Percentiles rank a stretch among this genome's conserved stretches.
These are phyloP conservation scores for Psittacula echo DNA, from an alignment of 2,797 vertebrate genomes.

Conservation along the genomic window DNA sequence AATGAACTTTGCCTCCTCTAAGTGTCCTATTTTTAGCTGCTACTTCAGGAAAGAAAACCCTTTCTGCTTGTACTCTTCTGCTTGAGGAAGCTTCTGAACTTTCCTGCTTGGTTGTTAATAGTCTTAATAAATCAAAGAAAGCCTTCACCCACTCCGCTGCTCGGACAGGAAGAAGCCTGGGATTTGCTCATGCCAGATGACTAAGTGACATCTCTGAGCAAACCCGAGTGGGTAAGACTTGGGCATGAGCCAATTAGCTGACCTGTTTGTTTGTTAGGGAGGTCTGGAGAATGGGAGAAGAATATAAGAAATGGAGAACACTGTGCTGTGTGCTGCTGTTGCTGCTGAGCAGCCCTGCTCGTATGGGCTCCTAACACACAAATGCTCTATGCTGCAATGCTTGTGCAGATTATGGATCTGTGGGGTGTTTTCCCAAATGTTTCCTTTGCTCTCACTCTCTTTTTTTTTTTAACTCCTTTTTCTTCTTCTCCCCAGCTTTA, in stretches of 20 bases:
- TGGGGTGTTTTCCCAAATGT: constrained; percentile 23
- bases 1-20: constrained; percentile 57
- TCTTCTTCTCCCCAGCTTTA: constrained; percentile 60
- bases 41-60: constrained; percentile 29
- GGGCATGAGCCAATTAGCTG: constrained; percentile 22
- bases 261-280: constrained; percentile 50
- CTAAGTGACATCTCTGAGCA: constrained; percentile 59
- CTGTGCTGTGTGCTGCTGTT: constrained; percentile 23
- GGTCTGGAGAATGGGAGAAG: constrained; percentile 14
- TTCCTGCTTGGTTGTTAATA: constrained; percentile 49
- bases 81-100: constrained; percentile 61
- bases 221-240: constrained; percentile 46
- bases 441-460: neutral
- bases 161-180: constrained; percentile 50
- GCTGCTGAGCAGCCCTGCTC: neutral
- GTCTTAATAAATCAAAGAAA: constrained; percentile 60
- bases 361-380: neutral
- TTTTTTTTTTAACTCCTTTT: neutral
- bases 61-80: neutral
- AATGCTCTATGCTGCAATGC: neutral
- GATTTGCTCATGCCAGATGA: constrained; percentile 53
- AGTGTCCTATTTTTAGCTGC: constrained; percentile 59
- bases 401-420: neutral
- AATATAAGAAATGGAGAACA: neutral
- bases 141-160: constrained; percentile 29